Base-by-base conservation (phyloP, 2,888 invertebrate genomes). In the Lithophane ornitopus region DNA sequence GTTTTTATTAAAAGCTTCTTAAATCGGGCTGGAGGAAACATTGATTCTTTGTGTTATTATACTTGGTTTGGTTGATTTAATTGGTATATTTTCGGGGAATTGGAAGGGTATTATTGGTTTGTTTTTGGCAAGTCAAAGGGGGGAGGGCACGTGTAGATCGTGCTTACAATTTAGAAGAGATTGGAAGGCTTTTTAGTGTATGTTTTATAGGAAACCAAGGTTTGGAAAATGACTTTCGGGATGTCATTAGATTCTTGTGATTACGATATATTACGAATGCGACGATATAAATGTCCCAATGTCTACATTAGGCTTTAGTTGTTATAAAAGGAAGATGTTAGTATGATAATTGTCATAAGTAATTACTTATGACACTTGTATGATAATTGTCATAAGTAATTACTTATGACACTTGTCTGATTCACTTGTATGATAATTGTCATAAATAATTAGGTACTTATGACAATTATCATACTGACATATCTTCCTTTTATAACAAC, bases 1-100 rank as follows among this genome's bases (percentile, higher is more conserved):
- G 52, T 78, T 83, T 83, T 72, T 80, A 79, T 86, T 79, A 85
- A 80, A 86, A 77, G 77, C 75, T 85, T 62, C 69, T 77, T 76
- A 81, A 49, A 61, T 61, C 52, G 19, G 72, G 7, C 14, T 44
- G 22, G 22, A 44, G 52, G 52, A 72, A 85, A 85, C 77, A 74
- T 81, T 75, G 41, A 70, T 81, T 84, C 34, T 74, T 74, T 67
- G 58, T 85, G 74, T 77, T 74, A 66, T 84, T 72, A 46, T 41
- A 16, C 19, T 66, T 26, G 69, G 65, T 56, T 62, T 34, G 69
- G 65, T 56, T 67, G 70, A 74, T 67, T 72, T 84, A 80, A 82
- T 82, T 84, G 84, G 59, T 56, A n/a, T 65, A 39, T 63, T 70
- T 75, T 70, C 49, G 19, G 19, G n/a, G 1, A 28, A 69, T 28